Evolutionary conservation across 2,113 vertebrate genomes (phyloP), one percentile per base, ranked within the genome.

Genomic region (Heterotilapia buettikoferi): DNA sequence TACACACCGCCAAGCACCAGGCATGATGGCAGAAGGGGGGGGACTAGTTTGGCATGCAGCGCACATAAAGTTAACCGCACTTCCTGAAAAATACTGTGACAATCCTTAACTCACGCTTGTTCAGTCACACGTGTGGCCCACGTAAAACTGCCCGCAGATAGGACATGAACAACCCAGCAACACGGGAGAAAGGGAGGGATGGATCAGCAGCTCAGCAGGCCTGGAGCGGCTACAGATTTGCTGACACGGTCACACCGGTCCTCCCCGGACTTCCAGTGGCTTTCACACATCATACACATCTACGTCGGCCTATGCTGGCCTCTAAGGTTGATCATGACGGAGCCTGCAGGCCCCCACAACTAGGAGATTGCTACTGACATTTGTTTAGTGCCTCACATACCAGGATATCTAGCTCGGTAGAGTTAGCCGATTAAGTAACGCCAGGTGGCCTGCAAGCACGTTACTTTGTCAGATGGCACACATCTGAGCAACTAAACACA

Each of bases 221-320:
- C 92, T 31, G 78, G 85, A 50, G 86, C 88, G 31, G 59, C 85
- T 73, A 71, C 86, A 89, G 73, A 92, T 85, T 79, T 93, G 92
- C 91, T 95, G 94, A 93, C 92, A 94, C 93, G 47, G 54, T 89
- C 89, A 80, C 84, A 63, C 79, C 40, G 53, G 76, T 90, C 26
- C 24, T 11, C 53, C 36, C 5, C 4, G 16, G 16, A 56, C 19
- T 52, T 80, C 47, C 66, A 10, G 40, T 19, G 10, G 6, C 59
- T 40, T 40, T 5, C 38, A 54, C 9, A 29, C 40, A 78, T 8
- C 40, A 16, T n/a, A 24, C 50, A 40, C 59, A 21, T 6, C 24
- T 36, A 14, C 4, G 29, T 26, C 12, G 6, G 21, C 8, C 18
- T 2, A 14, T 26, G 11, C 78, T 6, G n/a, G 45, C 14, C 4